Percentiles rank a stretch among this genome's conserved stretches.
Conservation (phyloP, 2,797 vertebrate genomes). For the Anguilla pacifica region DNA sequence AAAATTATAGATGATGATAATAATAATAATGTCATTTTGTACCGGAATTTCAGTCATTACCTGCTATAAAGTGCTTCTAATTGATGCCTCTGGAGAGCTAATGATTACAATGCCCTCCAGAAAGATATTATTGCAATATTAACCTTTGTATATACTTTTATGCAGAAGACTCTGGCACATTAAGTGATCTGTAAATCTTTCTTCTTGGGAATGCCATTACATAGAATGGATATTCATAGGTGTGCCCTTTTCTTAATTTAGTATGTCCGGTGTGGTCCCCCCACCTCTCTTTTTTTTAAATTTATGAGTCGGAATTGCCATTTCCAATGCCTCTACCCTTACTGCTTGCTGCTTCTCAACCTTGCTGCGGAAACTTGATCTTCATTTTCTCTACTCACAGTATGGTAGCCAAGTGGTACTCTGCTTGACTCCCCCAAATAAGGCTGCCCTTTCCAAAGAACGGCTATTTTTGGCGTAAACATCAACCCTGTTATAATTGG, state of each 20-base stretch:
- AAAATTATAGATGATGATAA: conserved; percentile 86
- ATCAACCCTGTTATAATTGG: conserved; percentile 59
- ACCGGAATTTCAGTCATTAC: conserved; percentile 85
- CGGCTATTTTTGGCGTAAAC: conserved; percentile 64
- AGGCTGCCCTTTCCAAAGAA: conserved; percentile 48
- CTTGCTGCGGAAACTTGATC: conserved; percentile 16
- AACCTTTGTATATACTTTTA: conserved; percentile 91
- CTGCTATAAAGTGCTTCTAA: conserved; percentile 87
- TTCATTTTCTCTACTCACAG: conserved; percentile 46
- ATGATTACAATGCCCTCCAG: conserved; percentile 88
- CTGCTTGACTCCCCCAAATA: conserved; percentile 42
- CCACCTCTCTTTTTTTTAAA: conserved; percentile 60
- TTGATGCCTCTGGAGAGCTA: conserved; percentile 87
- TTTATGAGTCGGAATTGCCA: conserved; percentile 69
- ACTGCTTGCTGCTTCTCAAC: conserved; percentile 48
- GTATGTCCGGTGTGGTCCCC: conserved; percentile 33
- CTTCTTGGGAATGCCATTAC: conserved; percentile 80
- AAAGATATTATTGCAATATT: conserved; percentile 88
- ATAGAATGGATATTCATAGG: conserved; percentile 79
- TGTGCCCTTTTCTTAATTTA: conserved; percentile 83
- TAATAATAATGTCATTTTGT: conserved; percentile 88
- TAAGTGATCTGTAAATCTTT: conserved; percentile 86
- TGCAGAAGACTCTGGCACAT: conserved; percentile 82
- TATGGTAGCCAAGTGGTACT: conserved; percentile 49
- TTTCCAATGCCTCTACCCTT: conserved; percentile 63